Evolutionary conservation across 1,140 invertebrate species (phyloP), one percentile per base, ranked within the genome.

Genomic region (Drosophila lacertosa): DNA sequence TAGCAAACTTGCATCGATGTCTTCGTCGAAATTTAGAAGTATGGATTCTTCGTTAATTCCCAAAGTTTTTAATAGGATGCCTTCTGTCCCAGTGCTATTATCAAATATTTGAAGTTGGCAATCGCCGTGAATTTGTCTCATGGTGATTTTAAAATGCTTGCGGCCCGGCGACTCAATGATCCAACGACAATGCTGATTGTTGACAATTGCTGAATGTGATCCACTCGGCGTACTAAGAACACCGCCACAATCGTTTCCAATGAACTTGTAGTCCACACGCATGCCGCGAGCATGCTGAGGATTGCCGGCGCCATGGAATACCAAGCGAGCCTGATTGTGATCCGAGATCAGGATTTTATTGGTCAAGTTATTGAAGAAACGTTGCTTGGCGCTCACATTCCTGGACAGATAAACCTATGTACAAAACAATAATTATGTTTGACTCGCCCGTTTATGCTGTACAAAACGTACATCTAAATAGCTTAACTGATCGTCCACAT

Each of bases 141-240:
- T 4, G 7, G 0, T 0, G 1, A 44, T 0, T 1, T 0, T 0
- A 1, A 86, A 18, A 6, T 4, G 18, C 9, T 86, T 86, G 4
- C 48, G 55, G 6, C 81, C 82, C 0, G 82, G 69, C 1, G 11
- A 6, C n/a, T 81, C 82, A 42, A 99, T 94, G 3, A 95, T 92
- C 97, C 97, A 98, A 16, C 91, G 93, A 90, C 98, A 99, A 90
- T 97, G 98, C 1, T n/a, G 1, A 4, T 18, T 10, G 0, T 0
- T 0, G 1, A 7, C 0, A 3, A 0, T 0, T 0, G 0, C 0
- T 1, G n/a, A n/a, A n/a, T n/a, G n/a, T n/a, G n/a, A n/a, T n/a
- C 1, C 11, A 0, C 2, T 11, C 7, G 7, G 42, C 2, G 90
- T 77, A 70, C 91, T 94, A 2, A 94, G 89, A 42, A 96, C 93